Evolutionary conservation across 2,888 invertebrate genomes (phyloP), one percentile per base, ranked within the genome.

Genomic region (Tetanocera ferruginea): DNA sequence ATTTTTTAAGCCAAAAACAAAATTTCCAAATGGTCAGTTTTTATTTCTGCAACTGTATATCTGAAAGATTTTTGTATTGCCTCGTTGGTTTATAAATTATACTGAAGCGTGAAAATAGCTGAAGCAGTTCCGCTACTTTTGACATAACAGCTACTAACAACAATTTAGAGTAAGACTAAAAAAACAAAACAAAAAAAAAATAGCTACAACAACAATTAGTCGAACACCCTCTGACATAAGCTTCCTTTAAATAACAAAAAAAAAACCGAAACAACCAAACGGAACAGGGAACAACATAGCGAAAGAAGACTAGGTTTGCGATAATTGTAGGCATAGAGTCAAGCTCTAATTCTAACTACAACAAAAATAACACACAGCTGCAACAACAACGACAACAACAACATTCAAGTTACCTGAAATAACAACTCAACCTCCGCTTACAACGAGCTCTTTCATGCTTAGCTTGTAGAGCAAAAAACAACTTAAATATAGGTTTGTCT

Each of bases 221-320:
- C 5, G 57, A 60, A 72, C 57, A 37, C 57, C 37, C 57, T 72
- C 51, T 17, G n/a, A 8, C 28, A 28, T 25, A 67, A 52, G 64
- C 34, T 28, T 31, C n/a, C 64, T n/a, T n/a, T 6, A 64, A 31
- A 51, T 70, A 62, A 62, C 60, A 19, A 79, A 81, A 78, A 76
- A 80, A 79, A 78, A 82, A 84, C 85, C 83, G 82, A 83, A 85
- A 70, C 28, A 84, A 84, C 83, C 82, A 83, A 85, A 70, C 28
- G 34, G 49, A 67, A 43, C 5, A 31, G 4, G 14, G 57, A 57
- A 23, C 43, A 72, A 57, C 43, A 6, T 2, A 11, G 34, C 3
- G 57, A 57, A 17, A 62, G 23, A 34, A 60, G 62, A 17, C n/a
- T 37, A 43, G 34, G 57, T 57, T 72, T 74, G 14, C 37, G 55